Conservation (phyloP, 2,797 vertebrate species). For the Tragelaphus oryx region DNA sequence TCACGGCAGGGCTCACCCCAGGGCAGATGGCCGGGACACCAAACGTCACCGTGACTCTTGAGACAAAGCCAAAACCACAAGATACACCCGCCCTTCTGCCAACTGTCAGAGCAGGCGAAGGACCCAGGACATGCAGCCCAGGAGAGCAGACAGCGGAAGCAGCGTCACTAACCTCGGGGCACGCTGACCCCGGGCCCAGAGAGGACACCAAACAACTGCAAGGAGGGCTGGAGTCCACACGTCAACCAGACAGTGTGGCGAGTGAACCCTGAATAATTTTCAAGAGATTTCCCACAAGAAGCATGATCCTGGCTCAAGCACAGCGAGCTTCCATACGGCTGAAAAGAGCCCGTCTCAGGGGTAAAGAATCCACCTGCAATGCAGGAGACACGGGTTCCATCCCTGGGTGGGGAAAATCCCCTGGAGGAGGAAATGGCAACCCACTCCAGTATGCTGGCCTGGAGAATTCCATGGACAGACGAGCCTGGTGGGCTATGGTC, state of each 20-base stretch:
- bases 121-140: not conserved
- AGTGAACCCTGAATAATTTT: too few relatives aligned
- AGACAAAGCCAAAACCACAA: not conserved
- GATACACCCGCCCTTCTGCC: not conserved
- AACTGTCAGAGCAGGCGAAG: not conserved
- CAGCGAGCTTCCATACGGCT: not conserved
- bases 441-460: not conserved
- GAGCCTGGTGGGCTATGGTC: not conserved
- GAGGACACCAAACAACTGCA: not conserved
- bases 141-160: not conserved
- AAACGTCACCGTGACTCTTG: not conserved
- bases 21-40: not conserved
- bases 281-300: not conserved
- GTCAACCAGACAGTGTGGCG: too few relatives aligned
- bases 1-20: fast-evolving
- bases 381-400: not conserved
- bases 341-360: not conserved
- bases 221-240: not conserved
- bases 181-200: not conserved
- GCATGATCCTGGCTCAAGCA: not conserved
- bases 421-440: not conserved
- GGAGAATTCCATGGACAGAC: not conserved
- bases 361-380: not conserved
- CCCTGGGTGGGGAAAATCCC: not conserved
- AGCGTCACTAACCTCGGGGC: not conserved